Conservation (phyloP, 2,797 vertebrate species). For the Garrulus glandarius region DNA sequence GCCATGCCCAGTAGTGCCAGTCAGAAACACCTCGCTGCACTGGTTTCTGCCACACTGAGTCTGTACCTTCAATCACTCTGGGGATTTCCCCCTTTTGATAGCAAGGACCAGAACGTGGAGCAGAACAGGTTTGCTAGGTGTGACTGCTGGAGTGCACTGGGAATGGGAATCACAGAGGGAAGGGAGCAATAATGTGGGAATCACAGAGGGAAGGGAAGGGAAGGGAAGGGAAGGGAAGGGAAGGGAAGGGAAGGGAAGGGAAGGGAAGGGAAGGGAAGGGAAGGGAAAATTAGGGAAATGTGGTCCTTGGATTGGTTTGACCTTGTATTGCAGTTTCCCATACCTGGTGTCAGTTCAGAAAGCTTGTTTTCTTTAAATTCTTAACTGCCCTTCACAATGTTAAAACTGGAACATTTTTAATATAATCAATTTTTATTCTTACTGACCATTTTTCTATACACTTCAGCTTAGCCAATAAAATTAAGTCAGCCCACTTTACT, state of each 20-base stretch:
- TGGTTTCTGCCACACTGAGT: not conserved
- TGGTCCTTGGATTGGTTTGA: not conserved
- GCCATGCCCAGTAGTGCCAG: not conserved
- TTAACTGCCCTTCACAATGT: not conserved
- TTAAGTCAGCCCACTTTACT: not conserved
- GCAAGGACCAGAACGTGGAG: not conserved
- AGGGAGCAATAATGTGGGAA: not conserved
- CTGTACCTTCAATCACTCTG: accelerated
- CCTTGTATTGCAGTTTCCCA: not conserved
- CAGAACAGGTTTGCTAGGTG: not conserved
- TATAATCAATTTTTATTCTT: not conserved
- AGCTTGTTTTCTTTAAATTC: not conserved
- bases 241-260: not conserved
- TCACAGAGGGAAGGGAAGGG: not conserved
- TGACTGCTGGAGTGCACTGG: not conserved
- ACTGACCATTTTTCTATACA: not conserved
- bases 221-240: not conserved
- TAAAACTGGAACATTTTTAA: not conserved
- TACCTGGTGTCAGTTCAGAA: not conserved
- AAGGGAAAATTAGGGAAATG: not conserved
- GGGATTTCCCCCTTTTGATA: not conserved
- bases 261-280: not conserved
- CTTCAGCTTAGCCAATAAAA: not conserved
- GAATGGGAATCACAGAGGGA: not conserved
- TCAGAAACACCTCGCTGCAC: not conserved